These are phyloP conservation scores for Galago senegalensis DNA, from an alignment of 2,797 vertebrate genomes.

Conservation along the genomic window DNA sequence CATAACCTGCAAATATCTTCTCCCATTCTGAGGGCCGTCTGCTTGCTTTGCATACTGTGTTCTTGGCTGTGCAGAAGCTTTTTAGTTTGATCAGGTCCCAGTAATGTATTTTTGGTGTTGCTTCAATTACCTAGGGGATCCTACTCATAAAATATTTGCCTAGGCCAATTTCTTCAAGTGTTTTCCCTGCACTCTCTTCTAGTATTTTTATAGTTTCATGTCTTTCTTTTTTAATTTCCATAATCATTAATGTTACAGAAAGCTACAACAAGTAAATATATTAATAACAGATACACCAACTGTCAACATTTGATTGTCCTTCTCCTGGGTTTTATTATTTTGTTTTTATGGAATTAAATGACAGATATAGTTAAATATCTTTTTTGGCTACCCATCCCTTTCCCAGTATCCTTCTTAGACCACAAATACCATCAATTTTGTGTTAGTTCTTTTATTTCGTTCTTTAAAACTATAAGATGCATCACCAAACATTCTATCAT, in stretches of 20 bases:
- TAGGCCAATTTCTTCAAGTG: too few species aligned
- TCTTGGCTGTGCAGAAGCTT: too few species aligned
- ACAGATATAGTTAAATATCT: neutral
- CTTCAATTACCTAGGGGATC: too few species aligned
- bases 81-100: too few species aligned
- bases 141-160: too few species aligned
- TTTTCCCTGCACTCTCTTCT: too few species aligned
- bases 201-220: too few species aligned
- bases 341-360: constrained; percentile 23
- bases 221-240: neutral
- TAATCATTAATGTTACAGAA: neutral
- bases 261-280: neutral
- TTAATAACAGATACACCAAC: neutral
- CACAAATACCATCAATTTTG: constrained; percentile 22
- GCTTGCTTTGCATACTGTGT: too few species aligned
- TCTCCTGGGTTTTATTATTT: constrained; percentile 44
- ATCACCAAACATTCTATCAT: constrained; percentile 24
- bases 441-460: constrained; percentile 31
- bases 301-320: neutral
- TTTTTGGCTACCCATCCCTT: neutral
- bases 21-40: too few species aligned
- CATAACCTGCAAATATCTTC: too few species aligned
- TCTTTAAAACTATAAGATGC: neutral
- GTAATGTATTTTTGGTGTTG: too few species aligned
- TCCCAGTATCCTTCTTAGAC: constrained; percentile 28